phyloP scores from a whole-genome alignment of 1,140 invertebrate species.

The Lepidurus couesii region DNA sequence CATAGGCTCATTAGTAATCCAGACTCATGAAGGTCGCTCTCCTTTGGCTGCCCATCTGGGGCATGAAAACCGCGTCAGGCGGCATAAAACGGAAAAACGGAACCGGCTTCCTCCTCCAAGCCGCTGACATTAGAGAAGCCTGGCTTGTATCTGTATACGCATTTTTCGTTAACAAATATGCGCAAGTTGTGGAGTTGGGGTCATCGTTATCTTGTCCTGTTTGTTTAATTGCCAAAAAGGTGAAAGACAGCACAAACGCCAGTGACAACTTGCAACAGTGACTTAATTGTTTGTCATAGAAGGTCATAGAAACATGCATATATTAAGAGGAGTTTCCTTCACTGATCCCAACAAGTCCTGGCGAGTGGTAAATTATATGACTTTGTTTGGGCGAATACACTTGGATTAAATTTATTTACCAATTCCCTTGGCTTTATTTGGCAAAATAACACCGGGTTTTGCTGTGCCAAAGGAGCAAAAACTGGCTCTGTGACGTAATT shows the following conservation, averaged over 20 bases:
- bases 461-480: too few species aligned
- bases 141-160: not conserved
- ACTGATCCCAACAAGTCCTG: too few species aligned
- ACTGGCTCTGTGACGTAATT: too few species aligned
- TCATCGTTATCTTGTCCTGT: not conserved
- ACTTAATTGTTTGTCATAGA: slow-evolving; percentile 8
- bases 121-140: not conserved
- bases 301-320: not conserved
- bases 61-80: slow-evolving; percentile 8
- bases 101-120: slow-evolving; percentile 5
- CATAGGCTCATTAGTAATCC: slow-evolving; percentile 19
- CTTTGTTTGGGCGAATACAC: too few species aligned
- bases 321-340: too few species aligned
- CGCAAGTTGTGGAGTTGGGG: not conserved
- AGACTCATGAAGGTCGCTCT: slow-evolving; percentile 21
- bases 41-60: slow-evolving; percentile 17
- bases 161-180: not conserved
- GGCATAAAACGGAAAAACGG: not conserved
- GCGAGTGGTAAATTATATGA: too few species aligned
- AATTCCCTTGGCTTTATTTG: too few species aligned
- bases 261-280: not conserved
- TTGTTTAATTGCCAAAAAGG: slow-evolving; percentile 1
- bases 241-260: not conserved
- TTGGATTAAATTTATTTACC: too few species aligned
- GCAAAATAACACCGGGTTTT: too few species aligned